phyloP scores from a whole-genome alignment of 1,140 invertebrate species.

The Reticulitermes speratus region DNA sequence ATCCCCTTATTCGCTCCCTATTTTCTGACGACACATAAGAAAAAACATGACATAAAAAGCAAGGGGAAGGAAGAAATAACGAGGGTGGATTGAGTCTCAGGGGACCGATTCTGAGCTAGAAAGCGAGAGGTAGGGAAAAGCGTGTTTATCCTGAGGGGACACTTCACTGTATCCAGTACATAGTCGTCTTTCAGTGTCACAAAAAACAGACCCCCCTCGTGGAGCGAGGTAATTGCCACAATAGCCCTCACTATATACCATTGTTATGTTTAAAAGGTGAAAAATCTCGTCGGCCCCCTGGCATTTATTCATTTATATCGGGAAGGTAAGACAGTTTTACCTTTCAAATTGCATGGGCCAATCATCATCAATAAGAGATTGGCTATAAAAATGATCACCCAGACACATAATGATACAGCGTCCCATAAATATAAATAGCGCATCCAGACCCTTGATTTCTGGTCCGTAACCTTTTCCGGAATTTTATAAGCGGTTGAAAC shows the following conservation, averaged over 20 bases:
- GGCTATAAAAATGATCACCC: background rate
- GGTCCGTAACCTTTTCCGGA: background rate
- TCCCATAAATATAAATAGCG: background rate
- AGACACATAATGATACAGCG: background rate
- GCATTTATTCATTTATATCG: background rate
- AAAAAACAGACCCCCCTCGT: background rate
- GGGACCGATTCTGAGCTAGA: conserved; percentile 25
- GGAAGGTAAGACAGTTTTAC: background rate
- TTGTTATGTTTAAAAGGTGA: conserved; percentile 1
- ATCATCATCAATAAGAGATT: background rate
- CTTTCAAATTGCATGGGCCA: background rate
- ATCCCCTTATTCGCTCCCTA: conserved; percentile 11
- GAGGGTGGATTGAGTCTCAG: conserved; percentile 29
- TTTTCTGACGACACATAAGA: conserved; percentile 26
- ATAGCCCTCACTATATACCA: background rate
- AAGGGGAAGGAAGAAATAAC: conserved; percentile 27
- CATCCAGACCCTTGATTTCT: background rate
- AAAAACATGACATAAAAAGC: conserved; percentile 25
- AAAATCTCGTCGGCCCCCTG: background rate
- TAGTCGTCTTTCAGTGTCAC: background rate
- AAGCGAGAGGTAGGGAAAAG: background rate
- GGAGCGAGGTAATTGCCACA: background rate
- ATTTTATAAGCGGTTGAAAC: background rate
- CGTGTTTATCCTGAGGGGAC: background rate
- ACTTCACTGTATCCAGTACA: conserved; percentile 5